Percentiles rank a stretch among this genome's conserved stretches.
Conservation (phyloP, 2,797 vertebrate genomes). For the Pyrrhura leucotis region DNA sequence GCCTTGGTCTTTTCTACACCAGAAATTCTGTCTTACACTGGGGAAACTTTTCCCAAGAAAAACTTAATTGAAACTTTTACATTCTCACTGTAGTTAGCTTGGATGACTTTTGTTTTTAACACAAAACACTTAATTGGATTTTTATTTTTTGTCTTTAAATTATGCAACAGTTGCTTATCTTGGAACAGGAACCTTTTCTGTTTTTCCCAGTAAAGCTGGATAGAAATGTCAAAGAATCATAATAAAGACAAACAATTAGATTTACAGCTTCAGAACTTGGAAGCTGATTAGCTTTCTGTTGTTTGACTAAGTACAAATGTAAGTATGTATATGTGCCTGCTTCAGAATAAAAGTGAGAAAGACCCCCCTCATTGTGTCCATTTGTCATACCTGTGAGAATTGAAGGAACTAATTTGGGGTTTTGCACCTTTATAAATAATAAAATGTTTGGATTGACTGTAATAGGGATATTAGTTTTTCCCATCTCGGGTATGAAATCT, state of each 20-base stretch:
- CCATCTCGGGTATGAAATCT: not conserved
- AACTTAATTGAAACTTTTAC: not conserved
- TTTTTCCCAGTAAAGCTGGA: not conserved
- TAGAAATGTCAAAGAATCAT: not conserved
- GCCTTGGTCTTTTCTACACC: not conserved
- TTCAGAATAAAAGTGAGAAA: not conserved
- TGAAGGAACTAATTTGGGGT: not conserved
- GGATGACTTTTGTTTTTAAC: not conserved
- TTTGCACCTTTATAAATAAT: not conserved
- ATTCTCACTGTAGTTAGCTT: not conserved
- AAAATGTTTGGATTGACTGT: accelerated
- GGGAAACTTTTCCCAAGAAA: not conserved
- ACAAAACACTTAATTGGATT: not conserved
- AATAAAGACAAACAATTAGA: not conserved
- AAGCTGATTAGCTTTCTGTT: not conserved
- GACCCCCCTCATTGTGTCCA: not conserved
- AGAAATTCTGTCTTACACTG: not conserved
- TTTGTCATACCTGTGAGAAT: not conserved
- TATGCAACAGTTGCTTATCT: not conserved
- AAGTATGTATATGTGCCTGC: not conserved
- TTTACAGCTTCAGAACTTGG: not conserved
- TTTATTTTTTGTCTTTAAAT: not conserved
- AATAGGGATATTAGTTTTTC: not conserved
- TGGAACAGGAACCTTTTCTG: not conserved
- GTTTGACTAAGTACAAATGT: not conserved